phyloP scores from a whole-genome alignment of 2,888 invertebrate species.

The Pharmacophagus antenor region DNA sequence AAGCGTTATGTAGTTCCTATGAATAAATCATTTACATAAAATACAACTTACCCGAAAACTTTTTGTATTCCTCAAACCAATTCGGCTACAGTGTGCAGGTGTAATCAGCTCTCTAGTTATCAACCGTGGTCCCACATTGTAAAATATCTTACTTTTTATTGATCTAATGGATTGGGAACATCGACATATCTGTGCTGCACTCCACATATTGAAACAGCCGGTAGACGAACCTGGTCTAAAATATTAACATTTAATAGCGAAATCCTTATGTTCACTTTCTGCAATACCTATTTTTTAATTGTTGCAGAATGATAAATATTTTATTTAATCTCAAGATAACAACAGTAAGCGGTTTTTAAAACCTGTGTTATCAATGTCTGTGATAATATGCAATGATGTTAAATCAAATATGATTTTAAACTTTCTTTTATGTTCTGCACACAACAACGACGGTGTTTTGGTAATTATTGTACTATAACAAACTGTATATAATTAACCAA shows the following conservation, averaged over 20 bases:
- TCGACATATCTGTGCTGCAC: constrained; percentile 56
- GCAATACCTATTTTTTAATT: not conserved
- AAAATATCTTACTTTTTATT: constrained; percentile 45
- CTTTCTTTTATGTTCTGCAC: not conserved
- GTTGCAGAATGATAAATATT: not conserved
- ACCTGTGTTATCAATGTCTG: constrained; percentile 1
- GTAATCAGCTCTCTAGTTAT: constrained; percentile 53
- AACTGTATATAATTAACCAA: not conserved
- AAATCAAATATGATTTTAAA: not conserved
- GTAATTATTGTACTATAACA: not conserved
- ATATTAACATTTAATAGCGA: not conserved
- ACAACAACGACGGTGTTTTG: not conserved
- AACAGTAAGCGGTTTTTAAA: not conserved
- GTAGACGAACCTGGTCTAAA: not conserved
- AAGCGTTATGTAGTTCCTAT: not conserved
- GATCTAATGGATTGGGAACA: constrained; percentile 50
- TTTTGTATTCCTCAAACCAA: constrained; percentile 41
- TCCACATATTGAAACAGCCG: constrained; percentile 53
- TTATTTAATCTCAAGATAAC: constrained; percentile 1
- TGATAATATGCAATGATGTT: constrained; percentile 1
- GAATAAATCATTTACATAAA: not conserved
- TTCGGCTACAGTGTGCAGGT: constrained; percentile 40
- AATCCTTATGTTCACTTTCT: not conserved
- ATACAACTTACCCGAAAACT: constrained; percentile 50
- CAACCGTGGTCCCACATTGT: constrained; percentile 43